Evolutionary conservation across 1,140 invertebrate species (phyloP).

Genomic region (Papilio machaon): DNA sequence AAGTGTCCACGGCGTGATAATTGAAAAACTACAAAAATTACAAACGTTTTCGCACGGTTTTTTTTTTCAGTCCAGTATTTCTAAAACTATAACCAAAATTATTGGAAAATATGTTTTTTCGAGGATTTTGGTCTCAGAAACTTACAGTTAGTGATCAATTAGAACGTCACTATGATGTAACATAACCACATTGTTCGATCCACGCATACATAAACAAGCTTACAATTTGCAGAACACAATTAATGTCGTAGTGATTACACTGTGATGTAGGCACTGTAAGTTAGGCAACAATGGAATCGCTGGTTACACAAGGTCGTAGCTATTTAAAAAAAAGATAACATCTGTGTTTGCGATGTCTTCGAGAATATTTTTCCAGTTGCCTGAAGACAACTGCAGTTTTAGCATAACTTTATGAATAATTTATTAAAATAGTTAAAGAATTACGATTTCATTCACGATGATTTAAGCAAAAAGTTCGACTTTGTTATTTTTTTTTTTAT

Average conservation of each 20-base stretch:
- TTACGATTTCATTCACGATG: not conserved
- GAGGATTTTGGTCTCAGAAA: too few relatives aligned
- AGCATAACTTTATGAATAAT: not conserved
- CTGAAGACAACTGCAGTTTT: not conserved
- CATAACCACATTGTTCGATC: not conserved
- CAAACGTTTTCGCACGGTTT: too few relatives aligned
- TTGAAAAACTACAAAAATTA: too few relatives aligned
- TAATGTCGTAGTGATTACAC: constrained; percentile 2
- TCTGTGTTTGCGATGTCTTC: not conserved
- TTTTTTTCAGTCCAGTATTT: too few relatives aligned
- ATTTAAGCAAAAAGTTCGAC: not conserved
- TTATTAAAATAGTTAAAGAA: not conserved
- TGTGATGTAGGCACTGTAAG: constrained; percentile 9
- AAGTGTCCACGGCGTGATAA: too few relatives aligned
- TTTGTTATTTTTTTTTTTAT: too few relatives aligned
- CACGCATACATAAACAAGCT: not conserved
- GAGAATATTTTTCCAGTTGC: not conserved
- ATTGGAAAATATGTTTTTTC: too few relatives aligned
- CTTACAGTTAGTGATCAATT: not conserved
- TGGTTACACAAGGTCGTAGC: not conserved
- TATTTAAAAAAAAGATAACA: constrained; percentile 15
- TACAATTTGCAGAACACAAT: constrained; percentile 18
- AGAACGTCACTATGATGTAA: not conserved
- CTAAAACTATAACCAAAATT: too few relatives aligned
- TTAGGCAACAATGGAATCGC: constrained; percentile 24